Percentiles rank a stretch among this genome's conserved stretches.
Evolutionary conservation across 1,140 invertebrate species (phyloP).

Genomic region (Tetramorium parvispinum): DNA sequence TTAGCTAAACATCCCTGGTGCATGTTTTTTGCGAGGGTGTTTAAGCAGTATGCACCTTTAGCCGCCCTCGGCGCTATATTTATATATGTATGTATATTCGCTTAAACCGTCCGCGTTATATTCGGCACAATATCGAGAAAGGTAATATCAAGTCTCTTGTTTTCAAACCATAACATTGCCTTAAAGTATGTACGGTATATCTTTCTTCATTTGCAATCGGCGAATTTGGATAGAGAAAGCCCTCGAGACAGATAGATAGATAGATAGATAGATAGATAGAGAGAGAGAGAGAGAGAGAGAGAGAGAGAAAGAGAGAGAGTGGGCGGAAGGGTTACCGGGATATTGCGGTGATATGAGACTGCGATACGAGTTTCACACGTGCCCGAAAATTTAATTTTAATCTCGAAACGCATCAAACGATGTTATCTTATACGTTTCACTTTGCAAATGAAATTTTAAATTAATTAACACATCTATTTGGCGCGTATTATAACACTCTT

Average conservation of each 20-base stretch:
- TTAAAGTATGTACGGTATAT: not conserved
- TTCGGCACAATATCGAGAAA: constrained; percentile 32
- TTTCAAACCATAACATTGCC: not conserved
- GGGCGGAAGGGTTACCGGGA: not conserved
- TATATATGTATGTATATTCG: not conserved
- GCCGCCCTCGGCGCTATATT: not conserved
- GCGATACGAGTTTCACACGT: constrained; percentile 34
- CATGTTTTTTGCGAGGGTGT: constrained; percentile 17
- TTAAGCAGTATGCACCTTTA: not conserved
- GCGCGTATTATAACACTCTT: not conserved
- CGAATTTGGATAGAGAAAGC: constrained; percentile 1
- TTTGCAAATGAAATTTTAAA: constrained; percentile 48
- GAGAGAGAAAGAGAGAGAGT: constrained; percentile 3
- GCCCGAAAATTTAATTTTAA: constrained; percentile 54
- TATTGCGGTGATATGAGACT: constrained; percentile 8
- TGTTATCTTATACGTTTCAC: constrained; percentile 44
- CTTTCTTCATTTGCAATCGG: not conserved
- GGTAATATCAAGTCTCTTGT: constrained; percentile 38
- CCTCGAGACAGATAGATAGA: not conserved
- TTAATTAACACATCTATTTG: constrained; percentile 44
- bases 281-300: no score
- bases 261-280: not conserved
- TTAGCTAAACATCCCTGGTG: constrained; percentile 26
- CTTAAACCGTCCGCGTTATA: constrained; percentile 34
- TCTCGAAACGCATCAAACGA: constrained; percentile 36